Conservation (phyloP, 2,113 vertebrate genomes). For the Apteryx mantelli region DNA sequence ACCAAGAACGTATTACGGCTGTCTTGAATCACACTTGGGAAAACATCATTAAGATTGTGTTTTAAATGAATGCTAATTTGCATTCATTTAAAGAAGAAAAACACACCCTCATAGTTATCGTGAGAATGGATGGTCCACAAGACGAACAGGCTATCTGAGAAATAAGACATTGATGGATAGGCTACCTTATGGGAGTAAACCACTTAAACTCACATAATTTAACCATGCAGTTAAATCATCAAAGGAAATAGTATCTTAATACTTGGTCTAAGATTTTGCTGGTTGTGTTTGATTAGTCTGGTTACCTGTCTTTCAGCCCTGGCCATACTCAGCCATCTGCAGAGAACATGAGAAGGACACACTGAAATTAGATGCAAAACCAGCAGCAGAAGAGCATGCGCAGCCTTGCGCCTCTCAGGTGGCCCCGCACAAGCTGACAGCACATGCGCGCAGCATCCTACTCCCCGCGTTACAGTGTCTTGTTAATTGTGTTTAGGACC, state of each 20-base stretch:
- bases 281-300: no score
- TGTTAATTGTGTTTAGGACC: background rate
- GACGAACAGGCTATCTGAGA: background rate
- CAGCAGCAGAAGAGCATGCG: rapidly evolving
- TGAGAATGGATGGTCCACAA: background rate
- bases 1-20: background rate
- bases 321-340: no score
- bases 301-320: no score
- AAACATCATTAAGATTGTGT: background rate
- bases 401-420: background rate
- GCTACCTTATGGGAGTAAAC: background rate
- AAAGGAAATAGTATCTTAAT: background rate
- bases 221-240: background rate
- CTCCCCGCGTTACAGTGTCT: background rate
- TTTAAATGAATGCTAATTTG: background rate
- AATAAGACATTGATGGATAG: background rate
- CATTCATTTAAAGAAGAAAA: background rate
- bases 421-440: background rate
- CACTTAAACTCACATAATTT: background rate
- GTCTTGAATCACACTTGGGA: background rate
- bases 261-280: no score
- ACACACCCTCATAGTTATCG: background rate
- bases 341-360: no score
- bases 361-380: background rate
- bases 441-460: background rate